Evolutionary conservation across 2,113 vertebrate species (phyloP).

Genomic region (Micronisus gabar): DNA sequence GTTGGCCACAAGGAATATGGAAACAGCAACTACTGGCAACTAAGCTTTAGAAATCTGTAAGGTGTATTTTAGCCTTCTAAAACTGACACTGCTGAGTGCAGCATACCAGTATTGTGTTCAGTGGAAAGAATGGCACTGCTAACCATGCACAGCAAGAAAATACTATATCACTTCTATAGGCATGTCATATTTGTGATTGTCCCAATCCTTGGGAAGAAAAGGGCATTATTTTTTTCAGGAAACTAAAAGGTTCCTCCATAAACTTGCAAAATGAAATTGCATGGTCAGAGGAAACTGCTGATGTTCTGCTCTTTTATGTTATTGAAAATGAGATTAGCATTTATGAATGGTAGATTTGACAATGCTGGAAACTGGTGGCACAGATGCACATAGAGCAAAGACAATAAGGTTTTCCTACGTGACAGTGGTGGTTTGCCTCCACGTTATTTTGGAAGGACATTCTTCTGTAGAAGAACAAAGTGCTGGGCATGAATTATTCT

Average conservation of each 20-base stretch:
- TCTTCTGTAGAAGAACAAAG: background rate
- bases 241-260: background rate
- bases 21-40: background rate
- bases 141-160: background rate
- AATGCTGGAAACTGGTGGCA: background rate
- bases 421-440: background rate
- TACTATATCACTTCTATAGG: background rate
- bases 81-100: background rate
- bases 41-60: background rate
- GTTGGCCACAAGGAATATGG: background rate
- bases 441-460: background rate
- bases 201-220: background rate
- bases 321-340: background rate
- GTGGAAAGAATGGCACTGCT: background rate
- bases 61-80: background rate
- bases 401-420: background rate
- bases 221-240: background rate
- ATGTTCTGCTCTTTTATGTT: background rate
- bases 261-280: background rate
- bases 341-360: background rate
- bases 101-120: background rate
- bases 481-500: background rate
- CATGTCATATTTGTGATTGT: background rate
- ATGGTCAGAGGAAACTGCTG: background rate
- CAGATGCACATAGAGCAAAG: background rate